Conservation (phyloP, 92 coral and sea anemone genomes). For the Muricea muricata region DNA sequence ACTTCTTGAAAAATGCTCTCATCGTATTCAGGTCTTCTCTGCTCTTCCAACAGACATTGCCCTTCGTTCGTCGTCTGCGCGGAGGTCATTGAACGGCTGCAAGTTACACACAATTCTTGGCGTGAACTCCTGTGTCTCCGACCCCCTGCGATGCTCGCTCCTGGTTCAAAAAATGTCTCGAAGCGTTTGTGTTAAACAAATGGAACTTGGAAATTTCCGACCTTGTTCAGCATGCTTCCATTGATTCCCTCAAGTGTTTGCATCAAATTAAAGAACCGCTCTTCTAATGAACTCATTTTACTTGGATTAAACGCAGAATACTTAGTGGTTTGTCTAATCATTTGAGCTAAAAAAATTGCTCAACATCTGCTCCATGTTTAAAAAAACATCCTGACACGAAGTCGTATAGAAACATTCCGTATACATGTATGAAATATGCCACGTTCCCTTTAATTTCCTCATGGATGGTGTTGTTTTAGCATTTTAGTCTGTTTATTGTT, state of each 20-base stretch:
- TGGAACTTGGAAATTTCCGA: background rate
- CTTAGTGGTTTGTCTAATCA: constrained; percentile 8
- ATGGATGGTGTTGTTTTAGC: too few species aligned
- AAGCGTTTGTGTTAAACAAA: background rate
- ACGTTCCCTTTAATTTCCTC: too few species aligned
- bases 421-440: too few species aligned
- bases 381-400: background rate
- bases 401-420: too few species aligned
- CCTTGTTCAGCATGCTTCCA: background rate
- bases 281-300: background rate
- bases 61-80: background rate
- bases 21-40: constrained; percentile 68
- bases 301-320: background rate
- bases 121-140: background rate
- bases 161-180: background rate
- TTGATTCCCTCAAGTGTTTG: background rate
- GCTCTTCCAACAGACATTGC: constrained; percentile 5
- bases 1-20: constrained; percentile 87
- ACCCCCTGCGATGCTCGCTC: background rate
- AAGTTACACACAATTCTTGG: background rate
- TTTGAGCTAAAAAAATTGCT: constrained; percentile 11
- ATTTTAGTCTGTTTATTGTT: too few species aligned
- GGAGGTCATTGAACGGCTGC: background rate
- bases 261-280: background rate
- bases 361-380: background rate